Base-by-base conservation (phyloP, 2,888 invertebrate genomes). In the Drosophila fulvimacula region DNA sequence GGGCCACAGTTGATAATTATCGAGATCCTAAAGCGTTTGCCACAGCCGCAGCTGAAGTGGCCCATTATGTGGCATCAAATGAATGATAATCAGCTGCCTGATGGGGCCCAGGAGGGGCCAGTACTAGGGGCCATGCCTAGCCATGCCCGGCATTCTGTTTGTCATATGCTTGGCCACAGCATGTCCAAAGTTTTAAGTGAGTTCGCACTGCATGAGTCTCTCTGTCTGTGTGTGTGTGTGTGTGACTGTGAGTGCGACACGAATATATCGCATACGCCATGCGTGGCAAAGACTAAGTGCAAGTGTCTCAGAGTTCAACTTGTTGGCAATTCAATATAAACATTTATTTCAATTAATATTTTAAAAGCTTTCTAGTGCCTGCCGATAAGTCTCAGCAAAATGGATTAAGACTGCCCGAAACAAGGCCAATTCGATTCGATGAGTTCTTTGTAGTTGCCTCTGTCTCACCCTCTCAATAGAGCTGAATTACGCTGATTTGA, bases 401-500 rank as follows among this genome's bases (percentile, higher is more conserved):
- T 30, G 30, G 7, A 30, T 30, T 30, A n/a, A n/a, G n/a, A n/a
- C n/a, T 24, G 24, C 24, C 2, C 24, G 5, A 24, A 24, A 7
- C 5, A n/a, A n/a, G 21, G 15, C 15, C 24, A 6, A 44, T 7
- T 44, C 15, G 24, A 24, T 44, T 41, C 42, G 5, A 27, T 27
- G 27, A 10, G 27, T 30, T 30, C 30, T 30, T 30, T 30, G 30
- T 30, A 30, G 7, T 30, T 6, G 30, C 7, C 30, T 36, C 41
- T 44, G 52, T 72, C 76, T 59, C 38, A 55, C 67, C 36, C 34
- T 42, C 56, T 73, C 74, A 76, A 79, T 76, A 55, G 66, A 62
- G 63, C 70, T 82, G 70, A 82, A 85, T 82, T 82, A 82, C 61
- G 57, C 9, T 60, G 64, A 36, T 39, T 38, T 65, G 59, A 7